A percentile compares a stretch with the other conserved stretches of the same genome.
Conservation (phyloP, 1,140 invertebrate genomes). For the Conus ventricosus region DNA sequence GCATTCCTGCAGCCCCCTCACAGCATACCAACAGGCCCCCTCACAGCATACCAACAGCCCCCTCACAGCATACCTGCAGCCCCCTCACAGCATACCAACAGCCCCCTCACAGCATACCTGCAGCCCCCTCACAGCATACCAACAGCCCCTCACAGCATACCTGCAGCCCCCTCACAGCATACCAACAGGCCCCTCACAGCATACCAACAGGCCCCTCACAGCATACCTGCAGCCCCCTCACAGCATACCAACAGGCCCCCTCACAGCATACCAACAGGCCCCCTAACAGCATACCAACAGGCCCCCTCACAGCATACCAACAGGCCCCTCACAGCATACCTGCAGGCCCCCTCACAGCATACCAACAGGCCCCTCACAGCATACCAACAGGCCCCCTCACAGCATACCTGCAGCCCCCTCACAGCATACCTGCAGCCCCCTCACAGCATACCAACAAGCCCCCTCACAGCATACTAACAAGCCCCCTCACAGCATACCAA, state of each 20-base stretch:
- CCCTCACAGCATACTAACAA: too few relatives aligned
- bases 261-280: conserved; percentile 82
- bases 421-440: conserved; percentile 82
- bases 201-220: too few relatives aligned
- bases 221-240: conserved; percentile 82
- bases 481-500: conserved; percentile 76
- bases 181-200: conserved; percentile 89
- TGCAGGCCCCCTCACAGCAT: conserved; percentile 81
- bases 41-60: too few relatives aligned
- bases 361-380: conserved; percentile 89
- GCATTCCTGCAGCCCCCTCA: conserved; percentile 82
- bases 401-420: conserved; percentile 82
- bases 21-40: conserved; percentile 83
- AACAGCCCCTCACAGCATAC: conserved; percentile 61
- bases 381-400: too few relatives aligned
- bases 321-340: conserved; percentile 79
- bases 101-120: conserved; percentile 76
- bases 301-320: conserved; percentile 76
- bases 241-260: conserved; percentile 82
- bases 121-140: too few relatives aligned
- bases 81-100: too few relatives aligned
- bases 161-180: conserved; percentile 81
- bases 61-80: conserved; percentile 78
- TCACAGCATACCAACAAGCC: conserved; percentile 82
- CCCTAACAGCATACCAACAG: too few relatives aligned